Evolutionary conservation across 2,888 invertebrate species (phyloP), one percentile per base, ranked within the genome.

Genomic region (Trachelus iudaicus): DNA sequence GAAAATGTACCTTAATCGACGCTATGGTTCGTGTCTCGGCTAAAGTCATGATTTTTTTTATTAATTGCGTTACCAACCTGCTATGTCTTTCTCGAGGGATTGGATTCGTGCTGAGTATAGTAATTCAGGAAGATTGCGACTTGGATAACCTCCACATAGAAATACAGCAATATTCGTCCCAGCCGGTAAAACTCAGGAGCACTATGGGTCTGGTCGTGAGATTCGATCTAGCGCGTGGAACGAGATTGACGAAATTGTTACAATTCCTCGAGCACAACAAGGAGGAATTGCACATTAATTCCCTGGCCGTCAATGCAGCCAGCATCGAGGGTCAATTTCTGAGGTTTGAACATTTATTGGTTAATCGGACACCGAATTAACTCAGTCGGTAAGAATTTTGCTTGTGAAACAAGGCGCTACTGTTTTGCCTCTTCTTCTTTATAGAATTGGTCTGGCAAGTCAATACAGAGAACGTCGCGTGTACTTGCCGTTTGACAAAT

Each of bases 291-390:
- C 77, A 78, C 33, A 84, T 85, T 30, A 75, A 75, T 4, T 81
- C 81, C 3, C 34, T 82, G 33, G 69, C 81, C 35, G 11, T 85
- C 3, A 83, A 77, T 73, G 77, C 81, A n/a, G 80, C 85, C 11
- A 80, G 82, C 73, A 83, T 85, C 15, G 83, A 83, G 73, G 80
- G 81, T 69, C 85, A 84, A 80, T 83, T 83, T 77, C 77, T 83
- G 12, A 83, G 80, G 84, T 83, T 40, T 35, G 69, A n/a, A 73
- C 71, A 73, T 37, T 12, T 33, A 33, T 12, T 11, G 33, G 4
- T 71, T 23, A 31, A 77, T n/a, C 31, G n/a, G n/a, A 74, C 23
- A 71, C 31, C 1, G 3, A 31, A 1, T 2, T 23, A 56, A 56
- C 56, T 56, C 56, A 1, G 23, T 56, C 56, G 56, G n/a, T 15